Evolutionary conservation across 1,140 invertebrate genomes (phyloP).

Genomic region (Trichonephila clavata): DNA sequence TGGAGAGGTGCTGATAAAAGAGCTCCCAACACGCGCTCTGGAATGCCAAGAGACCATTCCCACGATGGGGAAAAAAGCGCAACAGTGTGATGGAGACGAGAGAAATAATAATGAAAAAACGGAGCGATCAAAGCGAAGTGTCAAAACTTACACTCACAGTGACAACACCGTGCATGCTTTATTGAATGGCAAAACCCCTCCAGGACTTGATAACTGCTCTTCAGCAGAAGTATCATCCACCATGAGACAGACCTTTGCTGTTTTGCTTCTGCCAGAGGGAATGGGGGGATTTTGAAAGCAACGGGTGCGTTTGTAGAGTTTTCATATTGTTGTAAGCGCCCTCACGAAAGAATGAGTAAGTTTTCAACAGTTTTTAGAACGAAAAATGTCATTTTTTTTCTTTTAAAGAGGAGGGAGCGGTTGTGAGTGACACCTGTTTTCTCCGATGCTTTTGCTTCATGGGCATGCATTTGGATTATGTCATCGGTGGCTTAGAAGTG

Average conservation of each 20-base stretch:
- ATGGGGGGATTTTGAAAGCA: not conserved
- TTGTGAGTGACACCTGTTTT: slow-evolving; percentile 1
- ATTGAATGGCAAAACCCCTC: slow-evolving; percentile 31
- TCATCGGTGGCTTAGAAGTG: not conserved
- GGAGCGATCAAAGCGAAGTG: slow-evolving; percentile 52
- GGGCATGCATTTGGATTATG: not conserved
- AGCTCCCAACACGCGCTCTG: slow-evolving; percentile 3
- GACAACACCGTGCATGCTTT: slow-evolving; percentile 11
- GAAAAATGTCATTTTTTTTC: not conserved
- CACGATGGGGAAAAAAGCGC: slow-evolving; percentile 26
- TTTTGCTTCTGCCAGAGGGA: not conserved
- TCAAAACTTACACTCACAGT: slow-evolving; percentile 59
- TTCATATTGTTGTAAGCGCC: not conserved
- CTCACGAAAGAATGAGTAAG: slow-evolving; percentile 1
- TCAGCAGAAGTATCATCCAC: not conserved
- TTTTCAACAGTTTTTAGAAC: slow-evolving; percentile 31
- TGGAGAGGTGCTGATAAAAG: slow-evolving; percentile 55
- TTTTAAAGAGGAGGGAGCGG: not conserved
- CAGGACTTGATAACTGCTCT: not conserved
- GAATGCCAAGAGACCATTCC: slow-evolving; percentile 39
- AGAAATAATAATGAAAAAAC: not conserved
- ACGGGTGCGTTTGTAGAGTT: not conserved
- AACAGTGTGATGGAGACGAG: not conserved
- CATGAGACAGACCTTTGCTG: not conserved
- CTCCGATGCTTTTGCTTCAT: not conserved